Percentiles rank a stretch among this genome's conserved stretches.
Evolutionary conservation across 2,888 invertebrate genomes (phyloP).

Genomic region (Eueremaeus valkanovi): DNA sequence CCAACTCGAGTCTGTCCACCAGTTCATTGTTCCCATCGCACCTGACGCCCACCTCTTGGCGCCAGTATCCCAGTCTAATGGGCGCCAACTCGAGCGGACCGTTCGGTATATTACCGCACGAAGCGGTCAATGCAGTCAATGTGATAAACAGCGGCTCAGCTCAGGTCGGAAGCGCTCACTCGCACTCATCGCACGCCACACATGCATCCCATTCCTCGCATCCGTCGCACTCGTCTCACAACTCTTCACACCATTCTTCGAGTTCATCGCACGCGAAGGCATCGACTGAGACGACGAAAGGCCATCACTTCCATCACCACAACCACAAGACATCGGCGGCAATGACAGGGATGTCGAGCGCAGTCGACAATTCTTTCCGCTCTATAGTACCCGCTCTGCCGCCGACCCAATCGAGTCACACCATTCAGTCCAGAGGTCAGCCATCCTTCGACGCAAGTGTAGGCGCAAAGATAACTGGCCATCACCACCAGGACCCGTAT

Average conservation of each 20-base stretch:
- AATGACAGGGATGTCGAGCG: background rate
- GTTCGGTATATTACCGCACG: constrained; percentile 46
- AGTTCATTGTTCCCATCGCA: constrained; percentile 36
- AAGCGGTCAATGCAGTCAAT: constrained; percentile 42
- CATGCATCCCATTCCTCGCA: background rate
- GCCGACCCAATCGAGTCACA: constrained; percentile 31
- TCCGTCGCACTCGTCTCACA: constrained; percentile 27
- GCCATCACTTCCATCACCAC: background rate
- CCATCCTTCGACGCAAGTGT: background rate
- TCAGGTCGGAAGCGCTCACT: background rate
- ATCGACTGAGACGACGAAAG: constrained; percentile 15
- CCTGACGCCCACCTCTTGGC: constrained; percentile 16
- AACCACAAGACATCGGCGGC: constrained; percentile 10
- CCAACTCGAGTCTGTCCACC: constrained; percentile 20
- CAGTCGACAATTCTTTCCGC: constrained; percentile 29
- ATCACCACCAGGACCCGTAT: constrained; percentile 23
- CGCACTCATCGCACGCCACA: background rate
- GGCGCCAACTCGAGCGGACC: constrained; percentile 39
- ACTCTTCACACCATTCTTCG: constrained; percentile 29
- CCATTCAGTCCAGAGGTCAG: constrained; percentile 12
- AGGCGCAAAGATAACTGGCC: constrained; percentile 4
- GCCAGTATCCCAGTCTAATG: constrained; percentile 36
- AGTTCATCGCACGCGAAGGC: constrained; percentile 24
- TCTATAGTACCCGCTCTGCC: constrained; percentile 27
- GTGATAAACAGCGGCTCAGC: background rate